Evolutionary conservation across 2,888 invertebrate genomes (phyloP).

Genomic region (Diarsia brunnea): DNA sequence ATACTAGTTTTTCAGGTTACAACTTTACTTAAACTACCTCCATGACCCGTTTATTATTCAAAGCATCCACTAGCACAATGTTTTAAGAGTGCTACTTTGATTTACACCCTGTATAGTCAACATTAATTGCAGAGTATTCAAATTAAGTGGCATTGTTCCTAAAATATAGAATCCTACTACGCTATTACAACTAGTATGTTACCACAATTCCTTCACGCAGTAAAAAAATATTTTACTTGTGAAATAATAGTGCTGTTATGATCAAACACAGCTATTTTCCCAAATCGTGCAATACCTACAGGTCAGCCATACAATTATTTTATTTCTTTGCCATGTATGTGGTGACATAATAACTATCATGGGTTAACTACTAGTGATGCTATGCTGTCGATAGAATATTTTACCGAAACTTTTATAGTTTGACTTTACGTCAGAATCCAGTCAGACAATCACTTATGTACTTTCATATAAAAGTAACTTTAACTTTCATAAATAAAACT

Average conservation of each 20-base stretch:
- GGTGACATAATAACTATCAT: conserved; percentile 66
- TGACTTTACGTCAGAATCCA: neutral
- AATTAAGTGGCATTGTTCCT: neutral
- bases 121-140: neutral
- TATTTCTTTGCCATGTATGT: conserved; percentile 56
- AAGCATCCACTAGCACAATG: too few relatives aligned
- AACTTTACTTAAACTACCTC: too few relatives aligned
- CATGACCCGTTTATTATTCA: too few relatives aligned
- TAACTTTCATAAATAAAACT: neutral
- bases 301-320: conserved; percentile 54
- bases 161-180: too few relatives aligned
- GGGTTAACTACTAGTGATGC: conserved; percentile 58
- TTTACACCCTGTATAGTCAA: too few relatives aligned
- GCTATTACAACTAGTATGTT: neutral
- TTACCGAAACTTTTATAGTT: neutral
- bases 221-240: conserved; percentile 8
- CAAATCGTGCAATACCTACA: conserved; percentile 45
- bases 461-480: neutral
- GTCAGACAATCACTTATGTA: neutral
- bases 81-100: too few relatives aligned
- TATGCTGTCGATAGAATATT: conserved; percentile 27
- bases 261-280: conserved; percentile 47
- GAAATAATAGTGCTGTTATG: conserved; percentile 25
- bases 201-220: neutral
- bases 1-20: too few relatives aligned